These are phyloP conservation scores for Syngnathoides biaculeatus DNA, from an alignment of 2,113 vertebrate genomes.

Conservation along the genomic window DNA sequence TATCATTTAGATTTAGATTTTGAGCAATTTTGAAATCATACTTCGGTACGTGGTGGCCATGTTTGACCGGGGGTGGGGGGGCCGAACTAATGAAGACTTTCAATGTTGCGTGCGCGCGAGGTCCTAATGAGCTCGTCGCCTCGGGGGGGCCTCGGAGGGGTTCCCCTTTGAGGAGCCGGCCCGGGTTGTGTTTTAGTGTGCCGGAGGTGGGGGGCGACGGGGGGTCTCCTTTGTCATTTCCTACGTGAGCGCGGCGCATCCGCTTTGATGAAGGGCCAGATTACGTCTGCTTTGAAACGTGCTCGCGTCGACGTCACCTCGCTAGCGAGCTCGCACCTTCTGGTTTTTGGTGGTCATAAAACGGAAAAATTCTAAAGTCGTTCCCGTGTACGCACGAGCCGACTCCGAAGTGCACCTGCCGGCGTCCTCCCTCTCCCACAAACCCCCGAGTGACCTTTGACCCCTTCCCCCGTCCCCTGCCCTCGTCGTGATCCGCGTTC, in stretches of 20 bases:
- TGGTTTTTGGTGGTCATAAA: too few relatives aligned
- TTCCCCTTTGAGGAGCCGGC: constrained; percentile 60
- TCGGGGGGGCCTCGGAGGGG: constrained; percentile 26
- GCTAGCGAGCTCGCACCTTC: too few relatives aligned
- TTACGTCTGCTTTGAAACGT: constrained; percentile 62
- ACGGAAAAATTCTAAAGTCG: too few relatives aligned
- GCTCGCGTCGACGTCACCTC: too few relatives aligned
- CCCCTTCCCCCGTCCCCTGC: constrained; percentile 23
- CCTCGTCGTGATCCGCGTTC: constrained; percentile 26
- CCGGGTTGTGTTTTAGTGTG: constrained; percentile 62
- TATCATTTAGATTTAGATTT: neutral
- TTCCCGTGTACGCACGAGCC: too few relatives aligned
- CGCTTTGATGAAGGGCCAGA: constrained; percentile 60
- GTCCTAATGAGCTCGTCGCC: constrained; percentile 52
- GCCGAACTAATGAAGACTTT: constrained; percentile 57
- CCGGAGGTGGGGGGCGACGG: neutral
- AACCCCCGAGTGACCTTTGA: neutral
- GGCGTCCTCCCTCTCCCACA: neutral
- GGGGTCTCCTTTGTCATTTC: constrained; percentile 62
- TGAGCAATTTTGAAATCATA: neutral
- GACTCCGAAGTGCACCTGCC: neutral
- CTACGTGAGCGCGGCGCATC: constrained; percentile 41
- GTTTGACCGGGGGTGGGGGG: constrained; percentile 49
- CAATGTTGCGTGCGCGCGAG: constrained; percentile 16
- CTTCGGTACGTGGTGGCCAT: neutral